Conservation (phyloP, 2,888 invertebrate species). For the Lingula anatina region DNA sequence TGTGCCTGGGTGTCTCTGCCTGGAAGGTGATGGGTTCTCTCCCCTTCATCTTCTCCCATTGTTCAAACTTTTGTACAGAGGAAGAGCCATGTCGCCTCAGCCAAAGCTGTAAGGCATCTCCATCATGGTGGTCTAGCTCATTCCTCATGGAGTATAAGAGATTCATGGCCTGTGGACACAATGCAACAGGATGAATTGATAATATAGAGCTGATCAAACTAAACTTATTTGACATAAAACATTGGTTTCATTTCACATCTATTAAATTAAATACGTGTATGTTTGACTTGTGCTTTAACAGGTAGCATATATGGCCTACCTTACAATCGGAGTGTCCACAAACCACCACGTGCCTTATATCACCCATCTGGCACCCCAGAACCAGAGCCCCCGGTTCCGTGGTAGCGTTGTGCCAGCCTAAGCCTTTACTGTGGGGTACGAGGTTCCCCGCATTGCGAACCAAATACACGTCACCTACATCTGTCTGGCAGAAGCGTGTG, state of each 20-base stretch:
- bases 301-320: too few relatives aligned
- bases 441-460: slow-evolving; percentile 93
- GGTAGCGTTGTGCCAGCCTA: slow-evolving; percentile 70
- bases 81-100: slow-evolving; percentile 78
- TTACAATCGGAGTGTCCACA: slow-evolving; percentile 98
- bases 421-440: slow-evolving; percentile 76
- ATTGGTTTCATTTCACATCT: too few relatives aligned
- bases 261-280: too few relatives aligned
- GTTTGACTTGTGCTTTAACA: too few relatives aligned
- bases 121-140: slow-evolving; percentile 66
- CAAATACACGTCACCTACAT: slow-evolving; percentile 97
- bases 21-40: slow-evolving; percentile 76
- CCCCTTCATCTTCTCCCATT: slow-evolving; percentile 53
- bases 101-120: slow-evolving; percentile 88
- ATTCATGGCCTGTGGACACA: slow-evolving; percentile 86
- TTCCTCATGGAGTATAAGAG: slow-evolving; percentile 76
- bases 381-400: slow-evolving; percentile 95
- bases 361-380: slow-evolving; percentile 85
- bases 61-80: slow-evolving; percentile 77
- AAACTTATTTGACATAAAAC: too few relatives aligned
- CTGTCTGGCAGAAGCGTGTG: slow-evolving; percentile 88
- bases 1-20: slow-evolving; percentile 74
- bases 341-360: slow-evolving; percentile 86
- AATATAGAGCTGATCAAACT: too few relatives aligned
- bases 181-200: too few relatives aligned